Evolutionary conservation across 2,797 vertebrate genomes (phyloP).

Genomic region (Thripadectes ignobilis): DNA sequence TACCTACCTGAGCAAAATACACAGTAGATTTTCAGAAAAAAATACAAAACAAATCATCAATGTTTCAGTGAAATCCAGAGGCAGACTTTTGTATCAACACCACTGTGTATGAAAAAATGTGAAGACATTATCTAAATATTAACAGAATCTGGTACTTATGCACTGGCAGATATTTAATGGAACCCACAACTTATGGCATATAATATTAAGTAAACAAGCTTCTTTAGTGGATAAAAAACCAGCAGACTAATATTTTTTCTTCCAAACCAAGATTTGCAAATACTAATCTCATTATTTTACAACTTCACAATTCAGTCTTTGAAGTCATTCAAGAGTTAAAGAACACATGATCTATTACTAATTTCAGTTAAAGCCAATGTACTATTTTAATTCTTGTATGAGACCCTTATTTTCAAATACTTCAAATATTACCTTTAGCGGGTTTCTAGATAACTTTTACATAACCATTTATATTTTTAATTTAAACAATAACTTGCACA

Average conservation of each 20-base stretch:
- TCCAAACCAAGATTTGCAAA: not conserved
- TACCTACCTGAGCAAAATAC: not conserved
- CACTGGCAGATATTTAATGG: not conserved
- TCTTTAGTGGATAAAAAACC: rapidly evolving
- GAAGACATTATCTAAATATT: not conserved
- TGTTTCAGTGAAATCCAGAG: not conserved
- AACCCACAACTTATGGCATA: not conserved
- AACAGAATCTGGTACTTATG: not conserved
- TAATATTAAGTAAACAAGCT: not conserved
- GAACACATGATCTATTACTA: not conserved
- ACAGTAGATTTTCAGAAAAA: not conserved
- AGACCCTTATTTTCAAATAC: not conserved
- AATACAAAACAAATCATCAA: not conserved
- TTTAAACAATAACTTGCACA: not conserved
- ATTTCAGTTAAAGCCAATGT: not conserved
- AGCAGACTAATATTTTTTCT: not conserved
- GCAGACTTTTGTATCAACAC: not conserved
- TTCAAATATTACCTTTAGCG: not conserved
- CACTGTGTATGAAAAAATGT: not conserved
- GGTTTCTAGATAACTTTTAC: not conserved
- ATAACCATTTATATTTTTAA: not conserved
- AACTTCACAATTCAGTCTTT: not conserved
- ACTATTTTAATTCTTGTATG: not conserved
- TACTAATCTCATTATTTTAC: not conserved
- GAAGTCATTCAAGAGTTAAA: not conserved